Evolutionary conservation across 2,888 invertebrate species (phyloP).

Genomic region (Scaptomyza flava): DNA sequence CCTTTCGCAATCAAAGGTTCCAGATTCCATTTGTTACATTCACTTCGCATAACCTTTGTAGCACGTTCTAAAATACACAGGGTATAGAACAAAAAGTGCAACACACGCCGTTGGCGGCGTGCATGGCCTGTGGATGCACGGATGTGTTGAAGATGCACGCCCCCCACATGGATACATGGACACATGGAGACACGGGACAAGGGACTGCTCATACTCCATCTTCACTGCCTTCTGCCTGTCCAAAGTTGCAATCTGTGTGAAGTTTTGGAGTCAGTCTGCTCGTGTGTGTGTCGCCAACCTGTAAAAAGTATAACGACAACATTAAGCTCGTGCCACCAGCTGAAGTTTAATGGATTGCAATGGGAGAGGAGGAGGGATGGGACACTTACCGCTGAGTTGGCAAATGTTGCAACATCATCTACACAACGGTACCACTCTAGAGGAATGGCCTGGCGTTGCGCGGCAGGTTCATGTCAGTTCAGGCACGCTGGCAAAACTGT

Average conservation of each 20-base stretch:
- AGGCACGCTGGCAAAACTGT: constrained; percentile 48
- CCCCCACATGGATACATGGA: constrained; percentile 50
- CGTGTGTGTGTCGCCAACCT: constrained; percentile 69
- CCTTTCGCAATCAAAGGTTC: too few relatives aligned
- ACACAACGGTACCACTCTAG: constrained; percentile 62
- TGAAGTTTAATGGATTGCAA: constrained; percentile 40
- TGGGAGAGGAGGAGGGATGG: background rate
- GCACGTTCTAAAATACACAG: background rate
- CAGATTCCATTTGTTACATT: too few relatives aligned
- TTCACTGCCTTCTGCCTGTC: constrained; percentile 17
- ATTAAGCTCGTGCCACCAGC: constrained; percentile 78
- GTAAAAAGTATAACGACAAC: constrained; percentile 79
- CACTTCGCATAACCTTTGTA: background rate
- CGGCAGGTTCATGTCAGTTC: constrained; percentile 72
- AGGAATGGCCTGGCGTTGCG: constrained; percentile 16
- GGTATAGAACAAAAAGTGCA: constrained; percentile 36
- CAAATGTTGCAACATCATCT: constrained; percentile 63
- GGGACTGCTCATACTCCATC: constrained; percentile 18
- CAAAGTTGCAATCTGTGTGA: constrained; percentile 15
- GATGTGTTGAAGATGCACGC: constrained; percentile 51
- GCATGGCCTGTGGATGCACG: constrained; percentile 65
- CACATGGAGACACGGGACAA: constrained; percentile 41
- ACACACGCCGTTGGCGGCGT: constrained; percentile 58
- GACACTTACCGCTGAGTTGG: constrained; percentile 43
- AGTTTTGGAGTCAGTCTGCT: constrained; percentile 20